Base-by-base conservation (phyloP, 2,113 vertebrate genomes). In the Naja naja region DNA sequence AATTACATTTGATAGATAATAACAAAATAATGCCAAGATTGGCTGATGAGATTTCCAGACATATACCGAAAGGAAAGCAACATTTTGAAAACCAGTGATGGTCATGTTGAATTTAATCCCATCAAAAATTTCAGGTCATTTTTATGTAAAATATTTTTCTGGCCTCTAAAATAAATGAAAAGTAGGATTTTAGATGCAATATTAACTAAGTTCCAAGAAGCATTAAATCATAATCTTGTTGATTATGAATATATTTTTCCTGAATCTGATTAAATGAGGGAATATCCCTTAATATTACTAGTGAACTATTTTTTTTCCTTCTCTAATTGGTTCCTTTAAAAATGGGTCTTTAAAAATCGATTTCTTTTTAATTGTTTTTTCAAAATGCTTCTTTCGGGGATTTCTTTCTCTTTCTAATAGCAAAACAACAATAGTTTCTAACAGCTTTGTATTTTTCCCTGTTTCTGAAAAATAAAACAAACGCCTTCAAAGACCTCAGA, bases 91-190 rank as follows among this genome's bases (percentile, higher is more conserved):
- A 39, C 85, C 89, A 92, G 0, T 85, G 90, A 94, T 93, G 88
- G 89, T 0, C 93, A 94, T 94, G 92, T 94, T 93, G 93, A 88
- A 95, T 96, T 95, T 95, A 94, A 94, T 95, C 47, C 90, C 88
- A 52, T 54, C 89, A 95, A 93, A 95, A 96, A 91, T 58, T 86
- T 93, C 88, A 55, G 2, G 23, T 10, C 10, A 10, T 81, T 94
- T 91, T 86, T 23, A 52, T 81, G 4, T 86, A 81, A 86, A 89
- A 85, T 34, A 93, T 91, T 93, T 92, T 91, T 74, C 0, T 34
- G 91, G 87, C 69, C 92, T 53, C 27, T 88, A 91, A 85, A 85
- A 20, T 88, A 53, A 53, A 88, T 88, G 87, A 90, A 18, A 93
- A 94, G 91, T 54, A 90, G 0, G 0, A 20, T 34, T 90, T 91